Percentiles rank a stretch among this genome's conserved stretches.
Evolutionary conservation across 1,140 invertebrate genomes (phyloP).

Genomic region (Aphaenogaster rudis): DNA sequence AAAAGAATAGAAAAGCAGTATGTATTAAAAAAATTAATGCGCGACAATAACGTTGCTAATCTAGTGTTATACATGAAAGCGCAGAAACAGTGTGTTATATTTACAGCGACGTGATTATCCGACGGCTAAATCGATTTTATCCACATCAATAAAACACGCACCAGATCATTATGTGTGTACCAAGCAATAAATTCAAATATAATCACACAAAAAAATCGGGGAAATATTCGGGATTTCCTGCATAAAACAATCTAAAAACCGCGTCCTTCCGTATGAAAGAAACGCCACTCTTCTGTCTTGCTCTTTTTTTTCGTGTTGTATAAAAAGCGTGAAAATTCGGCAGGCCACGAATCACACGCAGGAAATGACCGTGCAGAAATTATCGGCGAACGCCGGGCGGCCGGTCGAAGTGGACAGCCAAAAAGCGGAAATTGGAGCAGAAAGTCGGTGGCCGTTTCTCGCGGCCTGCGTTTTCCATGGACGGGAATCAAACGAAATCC

Average conservation of each 20-base stretch:
- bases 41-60: slow-evolving; percentile 20
- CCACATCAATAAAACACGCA: neutral
- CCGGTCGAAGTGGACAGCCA: slow-evolving; percentile 32
- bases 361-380: slow-evolving; percentile 43
- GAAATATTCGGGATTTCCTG: neutral
- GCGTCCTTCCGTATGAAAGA: neutral
- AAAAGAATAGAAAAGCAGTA: neutral
- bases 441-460: slow-evolving; percentile 58
- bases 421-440: slow-evolving; percentile 74
- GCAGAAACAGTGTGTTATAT: slow-evolving; percentile 24
- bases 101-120: neutral
- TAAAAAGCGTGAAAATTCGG: slow-evolving; percentile 43
- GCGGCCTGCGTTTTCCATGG: slow-evolving; percentile 42
- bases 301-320: neutral
- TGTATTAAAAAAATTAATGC: slow-evolving; percentile 5
- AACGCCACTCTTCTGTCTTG: neutral
- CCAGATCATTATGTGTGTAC: neutral
- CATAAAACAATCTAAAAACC: slow-evolving; percentile 13
- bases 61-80: slow-evolving; percentile 4
- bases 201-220: slow-evolving; percentile 1
- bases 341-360: slow-evolving; percentile 10
- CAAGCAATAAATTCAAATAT: neutral
- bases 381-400: slow-evolving; percentile 50
- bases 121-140: slow-evolving; percentile 23
- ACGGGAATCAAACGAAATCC: slow-evolving; percentile 72